Conservation (phyloP, 2,888 invertebrate genomes). For the Brachyptera risi region DNA sequence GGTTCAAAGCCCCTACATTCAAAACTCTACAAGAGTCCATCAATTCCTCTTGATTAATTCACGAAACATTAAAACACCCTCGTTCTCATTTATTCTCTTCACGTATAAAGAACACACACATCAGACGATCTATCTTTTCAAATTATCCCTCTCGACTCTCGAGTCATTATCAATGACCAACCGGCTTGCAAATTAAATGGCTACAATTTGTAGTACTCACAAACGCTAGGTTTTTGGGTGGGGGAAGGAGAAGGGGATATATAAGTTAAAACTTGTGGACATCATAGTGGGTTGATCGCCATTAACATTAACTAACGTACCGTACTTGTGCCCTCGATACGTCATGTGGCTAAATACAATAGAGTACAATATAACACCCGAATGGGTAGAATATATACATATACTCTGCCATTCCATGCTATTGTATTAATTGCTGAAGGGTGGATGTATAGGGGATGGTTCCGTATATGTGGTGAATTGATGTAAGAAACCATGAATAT, state of each 20-base stretch:
- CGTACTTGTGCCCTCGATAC: conserved; percentile 6
- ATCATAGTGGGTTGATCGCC: conserved; percentile 20
- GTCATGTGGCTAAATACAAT: conserved; percentile 8
- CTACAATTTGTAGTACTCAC: conserved; percentile 26
- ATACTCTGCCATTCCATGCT: background rate
- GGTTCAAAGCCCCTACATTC: no score
- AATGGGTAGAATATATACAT: background rate
- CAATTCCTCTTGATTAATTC: no score
- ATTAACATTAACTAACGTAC: conserved; percentile 26
- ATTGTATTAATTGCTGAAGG: conserved; percentile 8
- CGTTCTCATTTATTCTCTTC: no score
- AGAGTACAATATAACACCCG: background rate
- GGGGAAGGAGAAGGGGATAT: no score
- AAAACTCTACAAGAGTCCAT: no score
- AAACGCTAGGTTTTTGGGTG: no score
- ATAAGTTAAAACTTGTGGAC: conserved; percentile 14
- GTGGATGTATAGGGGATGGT: conserved; percentile 3
- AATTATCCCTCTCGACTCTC: background rate
- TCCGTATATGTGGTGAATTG: no score
- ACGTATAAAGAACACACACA: no score
- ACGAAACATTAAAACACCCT: no score
- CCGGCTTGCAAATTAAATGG: conserved; percentile 29
- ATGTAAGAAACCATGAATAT: no score
- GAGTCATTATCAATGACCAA: conserved; percentile 21
- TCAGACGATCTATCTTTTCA: no score